phyloP scores from a whole-genome alignment of 2,888 invertebrate genomes.

The Drosophila maculinotata region DNA sequence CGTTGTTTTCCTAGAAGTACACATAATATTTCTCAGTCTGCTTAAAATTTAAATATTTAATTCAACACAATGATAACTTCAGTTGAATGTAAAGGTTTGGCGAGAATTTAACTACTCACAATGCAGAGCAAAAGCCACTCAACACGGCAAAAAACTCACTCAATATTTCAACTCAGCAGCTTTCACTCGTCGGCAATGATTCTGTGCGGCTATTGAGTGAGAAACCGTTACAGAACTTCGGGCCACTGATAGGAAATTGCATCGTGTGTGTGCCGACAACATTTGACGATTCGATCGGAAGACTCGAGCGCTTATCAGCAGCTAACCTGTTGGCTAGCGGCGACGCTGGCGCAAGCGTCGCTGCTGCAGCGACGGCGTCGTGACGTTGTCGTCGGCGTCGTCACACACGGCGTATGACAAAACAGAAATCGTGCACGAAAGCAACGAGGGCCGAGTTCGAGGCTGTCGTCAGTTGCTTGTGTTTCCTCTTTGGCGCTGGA shows the following conservation, averaged over 20 bases:
- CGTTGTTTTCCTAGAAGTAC: no score
- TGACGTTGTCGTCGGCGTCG: constrained; percentile 23
- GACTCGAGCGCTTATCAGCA: constrained; percentile 73
- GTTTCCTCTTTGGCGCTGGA: constrained; percentile 70
- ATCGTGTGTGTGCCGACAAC: constrained; percentile 35
- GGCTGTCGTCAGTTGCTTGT: constrained; percentile 71
- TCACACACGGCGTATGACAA: constrained; percentile 54
- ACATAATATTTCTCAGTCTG: no score
- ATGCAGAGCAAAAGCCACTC: background rate
- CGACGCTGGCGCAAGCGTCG: constrained; percentile 15
- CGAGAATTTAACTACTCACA: no score
- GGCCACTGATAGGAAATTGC: constrained; percentile 16
- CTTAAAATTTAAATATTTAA: no score
- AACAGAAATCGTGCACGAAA: constrained; percentile 37
- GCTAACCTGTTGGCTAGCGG: constrained; percentile 75
- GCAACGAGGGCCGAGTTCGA: constrained; percentile 38
- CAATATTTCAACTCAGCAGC: no score
- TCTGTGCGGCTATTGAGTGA: constrained; percentile 34
- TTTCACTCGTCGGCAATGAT: constrained; percentile 53
- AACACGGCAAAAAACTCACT: constrained; percentile 26
- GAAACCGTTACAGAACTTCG: constrained; percentile 19
- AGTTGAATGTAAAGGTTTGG: background rate
- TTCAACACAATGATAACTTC: background rate
- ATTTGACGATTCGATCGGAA: constrained; percentile 18
- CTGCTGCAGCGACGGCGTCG: constrained; percentile 25